Percentiles rank a stretch among this genome's conserved stretches.
These are phyloP conservation scores for Drosophila limbata DNA, from an alignment of 2,888 invertebrate species.

Conservation along the genomic window DNA sequence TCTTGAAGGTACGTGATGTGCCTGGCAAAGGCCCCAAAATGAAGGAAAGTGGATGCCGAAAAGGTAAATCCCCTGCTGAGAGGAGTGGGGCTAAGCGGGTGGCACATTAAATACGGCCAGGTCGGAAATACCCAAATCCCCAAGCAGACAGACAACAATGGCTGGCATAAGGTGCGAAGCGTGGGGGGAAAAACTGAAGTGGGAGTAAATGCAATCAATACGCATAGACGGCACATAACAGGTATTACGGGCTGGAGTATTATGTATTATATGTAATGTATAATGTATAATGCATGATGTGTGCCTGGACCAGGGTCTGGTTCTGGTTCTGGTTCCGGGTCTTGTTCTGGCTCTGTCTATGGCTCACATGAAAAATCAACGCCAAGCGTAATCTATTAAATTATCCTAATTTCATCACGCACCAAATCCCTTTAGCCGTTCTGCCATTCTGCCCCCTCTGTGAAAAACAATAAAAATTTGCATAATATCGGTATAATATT, in stretches of 20 bases:
- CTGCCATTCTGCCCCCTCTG: conserved; percentile 42
- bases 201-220: conserved; percentile 76
- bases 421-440: conserved; percentile 74
- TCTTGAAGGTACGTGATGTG: conserved; percentile 70
- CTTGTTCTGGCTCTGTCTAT: conserved; percentile 5
- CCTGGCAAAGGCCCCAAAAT: conserved; percentile 58
- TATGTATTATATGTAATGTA: conserved; percentile 29
- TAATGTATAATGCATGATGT: conserved; percentile 48
- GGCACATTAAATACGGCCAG: conserved; percentile 49
- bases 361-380: conserved; percentile 69
- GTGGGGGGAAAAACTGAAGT: not conserved
- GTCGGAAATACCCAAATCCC: conserved; percentile 52
- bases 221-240: conserved; percentile 74
- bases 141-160: conserved; percentile 69
- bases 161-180: conserved; percentile 40
- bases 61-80: conserved; percentile 17
- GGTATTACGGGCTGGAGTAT: conserved; percentile 57
- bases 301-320: conserved; percentile 10
- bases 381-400: conserved; percentile 79
- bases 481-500: conserved; percentile 84
- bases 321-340: not conserved
- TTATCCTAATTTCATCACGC: conserved; percentile 82
- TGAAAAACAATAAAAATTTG: conserved; percentile 82
- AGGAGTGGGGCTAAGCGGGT: conserved; percentile 11
- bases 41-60: conserved; percentile 34